Evolutionary conservation across 1,140 invertebrate genomes (phyloP), one percentile per base, ranked within the genome.

Genomic region (Drosophila paulistorum): DNA sequence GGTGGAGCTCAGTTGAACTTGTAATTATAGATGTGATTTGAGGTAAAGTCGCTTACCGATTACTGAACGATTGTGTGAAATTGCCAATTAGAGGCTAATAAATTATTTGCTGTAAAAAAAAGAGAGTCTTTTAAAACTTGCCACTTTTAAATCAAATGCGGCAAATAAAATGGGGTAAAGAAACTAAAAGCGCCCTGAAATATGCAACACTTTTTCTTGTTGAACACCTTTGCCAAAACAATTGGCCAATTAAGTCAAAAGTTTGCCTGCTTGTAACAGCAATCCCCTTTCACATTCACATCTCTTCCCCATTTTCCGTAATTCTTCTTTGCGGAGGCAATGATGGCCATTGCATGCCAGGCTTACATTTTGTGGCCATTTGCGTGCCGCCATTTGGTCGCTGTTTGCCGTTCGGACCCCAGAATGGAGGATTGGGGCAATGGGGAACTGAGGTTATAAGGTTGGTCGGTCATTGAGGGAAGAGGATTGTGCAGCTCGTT

Each of bases 211-310:
- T 75, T 81, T 82, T 83, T 71, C 68, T 70, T 87, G 76, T 51
- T 67, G 69, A 87, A 59, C 76, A 77, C 72, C 81, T 83, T 79
- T 39, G 63, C 61, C 67, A 89, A 87, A 30, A 84, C 80, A 87
- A 90, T 84, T 84, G 83, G 80, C 80, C 84, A 87, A 89, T 87
- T 87, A 84, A 89, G 80, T 84, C 66, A 60, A 84, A 89, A 87
- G 70, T 89, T 84, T 74, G 65, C 79, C 75, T 63, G 66, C 57
- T 79, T 63, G 65, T 45, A 42, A 35, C 30, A 30, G 30, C n/a
- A n/a, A 14, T 30, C 39, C 26, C 23, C 13, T 35, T 23, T n/a
- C 14, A 42, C n/a, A 41, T 48, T 26, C 26, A 26, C 6, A 3
- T 13, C 10, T 10, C 58, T 54, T 45, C 55, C 66, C 11, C n/a